Evolutionary conservation across 2,113 vertebrate genomes (phyloP), one percentile per base, ranked within the genome.

Genomic region (Prochilodus magdalenae): DNA sequence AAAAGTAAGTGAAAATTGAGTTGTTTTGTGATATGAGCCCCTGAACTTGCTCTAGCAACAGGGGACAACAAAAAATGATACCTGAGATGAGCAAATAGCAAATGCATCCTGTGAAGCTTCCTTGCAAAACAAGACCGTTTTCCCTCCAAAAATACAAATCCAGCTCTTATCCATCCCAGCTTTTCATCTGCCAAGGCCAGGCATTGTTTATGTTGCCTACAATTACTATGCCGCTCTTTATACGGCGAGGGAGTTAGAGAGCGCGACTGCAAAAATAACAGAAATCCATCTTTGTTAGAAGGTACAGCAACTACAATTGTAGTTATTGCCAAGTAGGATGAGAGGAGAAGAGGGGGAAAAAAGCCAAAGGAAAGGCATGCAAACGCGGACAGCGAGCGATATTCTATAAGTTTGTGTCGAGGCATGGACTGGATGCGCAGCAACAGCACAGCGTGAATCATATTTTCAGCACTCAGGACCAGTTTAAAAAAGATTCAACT

Each of bases 361-460:
- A n/a, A 1, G 2, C 49, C 33, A 55, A 1, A n/a, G n/a, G 5
- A 30, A 51, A 55, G 63, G 55, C 55, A 0, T n/a, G 36, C 30
- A 57, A 69, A 60, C 29, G 57, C 40, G 5, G 16, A 16, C n/a
- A n/a, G 27, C 7, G 63, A 40, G 62, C 24, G 44, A 36, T 81
- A 51, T 36, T 80, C n/a, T n/a, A 51, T 73, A 73, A 73, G 73
- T 30, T 71, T 40, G n/a, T 59, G 77, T n/a, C 44, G 67, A 60
- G 57, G 36, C 7, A 44, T 24, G 53, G n/a, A n/a, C n/a, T n/a
- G n/a, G n/a, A n/a, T 59, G 26, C 16, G 12, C 4, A 12, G n/a
- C 66, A 44, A 55, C 6, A n/a, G 36, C 12, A 24, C 33, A 10
- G 24, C 1, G 13, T 24, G 57, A 62, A 62, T 72, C 55, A 71